Base-by-base conservation (phyloP, 2,113 vertebrate species). In the Gallinago paraguaiae region DNA sequence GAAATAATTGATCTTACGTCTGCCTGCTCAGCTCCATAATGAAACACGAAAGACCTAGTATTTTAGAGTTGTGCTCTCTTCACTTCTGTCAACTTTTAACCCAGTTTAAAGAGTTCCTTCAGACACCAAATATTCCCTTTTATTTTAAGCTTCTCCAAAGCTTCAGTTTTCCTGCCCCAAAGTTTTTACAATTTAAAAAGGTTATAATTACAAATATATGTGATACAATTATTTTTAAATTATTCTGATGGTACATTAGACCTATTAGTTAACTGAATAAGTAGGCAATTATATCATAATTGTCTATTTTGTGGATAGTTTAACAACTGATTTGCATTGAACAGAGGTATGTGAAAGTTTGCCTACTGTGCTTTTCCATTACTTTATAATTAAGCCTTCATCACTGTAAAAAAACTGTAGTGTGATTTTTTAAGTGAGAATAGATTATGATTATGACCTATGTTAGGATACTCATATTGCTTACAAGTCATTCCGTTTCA, bases 1-100 rank as follows among this genome's bases (percentile, higher is more conserved):
- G 70, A 87, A 94, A 92, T 92, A 92, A 87, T 76, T 85, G 81
- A 87, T 87, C 65, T 85, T 28, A 48, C 5, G 72, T 75, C 53
- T 86, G 25, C 17, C 17, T 25, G 7, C 41, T 95, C 63, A 87
- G n/a, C 5, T 91, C 54, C n/a, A 35, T 45, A 82, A 91, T 54
- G 54, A 91, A 82, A 90, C 48, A 48, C 28, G 43, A 8, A 61
- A 85, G 30, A 2, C n/a, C 8, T 30, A 59, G 13, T 79, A 35
- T 57, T 92, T 92, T 81, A 72, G 4, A 79, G n/a, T 53, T 25
- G 46, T 31, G 10, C 1, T 80, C 3, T 85, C 46, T 84, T 86
- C 17, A 56, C 7, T 56, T 81, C 25, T 48, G 13, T 53, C 43
- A 71, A 39, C 23, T 82, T 94, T 78, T 70, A 81, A 77, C 4